Percentiles rank a stretch among this genome's conserved stretches.
Evolutionary conservation across 2,888 invertebrate genomes (phyloP).

Genomic region (Acleris emargana): DNA sequence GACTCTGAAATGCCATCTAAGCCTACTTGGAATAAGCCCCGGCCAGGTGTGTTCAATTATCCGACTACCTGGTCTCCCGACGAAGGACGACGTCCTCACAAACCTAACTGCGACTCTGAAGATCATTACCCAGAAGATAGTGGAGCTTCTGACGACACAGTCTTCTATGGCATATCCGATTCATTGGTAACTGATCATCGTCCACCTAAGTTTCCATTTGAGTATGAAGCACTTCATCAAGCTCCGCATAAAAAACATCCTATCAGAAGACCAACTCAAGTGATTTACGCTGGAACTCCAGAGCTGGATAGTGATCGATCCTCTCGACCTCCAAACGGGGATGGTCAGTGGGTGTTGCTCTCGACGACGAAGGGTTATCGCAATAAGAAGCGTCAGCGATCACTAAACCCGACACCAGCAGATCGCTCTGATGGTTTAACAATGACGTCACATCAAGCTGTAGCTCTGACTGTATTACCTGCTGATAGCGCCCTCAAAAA

Average conservation of each 20-base stretch:
- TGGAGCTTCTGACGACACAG: conserved; percentile 52
- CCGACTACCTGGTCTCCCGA: conserved; percentile 71
- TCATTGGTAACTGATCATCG: conserved; percentile 76
- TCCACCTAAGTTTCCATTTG: conserved; percentile 77
- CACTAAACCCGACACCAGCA: conserved; percentile 56
- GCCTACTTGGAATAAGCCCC: conserved; percentile 69
- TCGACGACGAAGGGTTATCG: conserved; percentile 91
- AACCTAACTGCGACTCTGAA: conserved; percentile 73
- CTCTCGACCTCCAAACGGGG: conserved; percentile 85
- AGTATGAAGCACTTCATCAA: conserved; percentile 74
- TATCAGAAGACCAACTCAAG: conserved; percentile 71
- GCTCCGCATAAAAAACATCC: conserved; percentile 64
- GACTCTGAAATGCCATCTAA: conserved; percentile 71
- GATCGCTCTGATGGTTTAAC: conserved; percentile 58
- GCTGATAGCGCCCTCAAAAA: conserved; percentile 85
- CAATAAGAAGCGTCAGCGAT: conserved; percentile 77
- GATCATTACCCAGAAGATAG: conserved; percentile 53
- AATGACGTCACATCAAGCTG: conserved; percentile 79
- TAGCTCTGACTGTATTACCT: conserved; percentile 89
- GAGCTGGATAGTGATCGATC: conserved; percentile 76
- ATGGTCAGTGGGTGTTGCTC: conserved; percentile 90
- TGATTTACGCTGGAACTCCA: conserved; percentile 75
- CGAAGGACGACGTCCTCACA: conserved; percentile 70
- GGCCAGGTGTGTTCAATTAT: conserved; percentile 54
- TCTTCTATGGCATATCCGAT: conserved; percentile 72